phyloP scores from a whole-genome alignment of 2,113 vertebrate species.

The Pedetes capensis region DNA sequence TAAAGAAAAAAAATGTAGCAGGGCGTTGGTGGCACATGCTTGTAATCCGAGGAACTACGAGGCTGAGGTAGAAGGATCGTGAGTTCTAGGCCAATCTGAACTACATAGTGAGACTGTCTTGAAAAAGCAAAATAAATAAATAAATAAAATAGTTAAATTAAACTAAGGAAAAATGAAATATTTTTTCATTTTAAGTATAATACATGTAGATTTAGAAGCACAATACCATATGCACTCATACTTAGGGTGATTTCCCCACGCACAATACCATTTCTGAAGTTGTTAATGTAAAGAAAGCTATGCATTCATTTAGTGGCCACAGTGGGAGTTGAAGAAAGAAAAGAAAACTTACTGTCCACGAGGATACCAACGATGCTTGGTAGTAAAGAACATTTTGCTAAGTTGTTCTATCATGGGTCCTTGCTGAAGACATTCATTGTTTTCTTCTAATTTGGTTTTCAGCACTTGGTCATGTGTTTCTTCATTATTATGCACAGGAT shows the following conservation, averaged over 20 bases:
- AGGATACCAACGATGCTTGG: constrained; percentile 97
- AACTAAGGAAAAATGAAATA: constrained; percentile 2
- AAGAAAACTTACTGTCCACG: constrained; percentile 91
- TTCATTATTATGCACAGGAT: constrained; percentile 84
- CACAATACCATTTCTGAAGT: background rate
- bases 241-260: background rate
- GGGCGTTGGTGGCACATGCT: too few species aligned
- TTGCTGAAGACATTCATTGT: constrained; percentile 73
- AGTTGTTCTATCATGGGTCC: constrained; percentile 92
- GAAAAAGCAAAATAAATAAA: background rate
- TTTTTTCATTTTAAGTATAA: background rate
- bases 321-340: background rate
- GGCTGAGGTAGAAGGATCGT: too few species aligned
- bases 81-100: too few species aligned
- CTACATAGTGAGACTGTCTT: too few species aligned
- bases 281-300: background rate
- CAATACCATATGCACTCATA: background rate
- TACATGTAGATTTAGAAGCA: background rate
- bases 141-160: background rate
- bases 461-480: constrained; percentile 95
- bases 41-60: too few species aligned
- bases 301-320: background rate
- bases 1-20: background rate
- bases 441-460: constrained; percentile 87
- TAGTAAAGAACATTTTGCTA: constrained; percentile 97